phyloP scores from a whole-genome alignment of 2,113 vertebrate species.

The Mus spicilegus region DNA sequence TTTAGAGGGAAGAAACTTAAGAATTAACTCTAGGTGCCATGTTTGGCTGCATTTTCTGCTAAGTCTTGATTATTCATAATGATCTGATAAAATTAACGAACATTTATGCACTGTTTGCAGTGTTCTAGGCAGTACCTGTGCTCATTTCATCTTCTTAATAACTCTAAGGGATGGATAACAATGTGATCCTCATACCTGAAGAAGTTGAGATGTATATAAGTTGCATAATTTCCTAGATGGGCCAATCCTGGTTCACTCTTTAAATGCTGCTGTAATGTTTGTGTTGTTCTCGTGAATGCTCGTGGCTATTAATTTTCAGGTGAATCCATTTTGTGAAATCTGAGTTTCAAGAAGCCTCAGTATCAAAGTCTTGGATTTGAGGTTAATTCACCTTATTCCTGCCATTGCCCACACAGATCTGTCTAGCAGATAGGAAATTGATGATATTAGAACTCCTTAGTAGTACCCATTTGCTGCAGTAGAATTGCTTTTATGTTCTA shows the following conservation, averaged over 20 bases:
- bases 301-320: slow-evolving; percentile 16
- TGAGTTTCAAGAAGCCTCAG: slow-evolving; percentile 33
- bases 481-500: slow-evolving; percentile 42
- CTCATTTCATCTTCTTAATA: slow-evolving; percentile 58
- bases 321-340: slow-evolving; percentile 29
- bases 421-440: background rate
- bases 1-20: slow-evolving; percentile 30
- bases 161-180: background rate
- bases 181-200: background rate
- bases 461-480: background rate
- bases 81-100: slow-evolving; percentile 44
- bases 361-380: slow-evolving; percentile 29
- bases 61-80: slow-evolving; percentile 43
- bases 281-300: background rate
- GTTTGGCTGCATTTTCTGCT: slow-evolving; percentile 17
- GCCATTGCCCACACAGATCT: background rate
- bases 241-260: background rate
- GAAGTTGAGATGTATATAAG: background rate
- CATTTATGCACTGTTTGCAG: background rate
- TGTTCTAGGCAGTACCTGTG: background rate
- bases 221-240: background rate
- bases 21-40: slow-evolving; percentile 50
- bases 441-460: background rate
- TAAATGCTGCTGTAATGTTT: background rate
- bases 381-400: slow-evolving; percentile 21